Conservation (phyloP, 2,113 vertebrate species). For the Opisthocomus hoazin region DNA sequence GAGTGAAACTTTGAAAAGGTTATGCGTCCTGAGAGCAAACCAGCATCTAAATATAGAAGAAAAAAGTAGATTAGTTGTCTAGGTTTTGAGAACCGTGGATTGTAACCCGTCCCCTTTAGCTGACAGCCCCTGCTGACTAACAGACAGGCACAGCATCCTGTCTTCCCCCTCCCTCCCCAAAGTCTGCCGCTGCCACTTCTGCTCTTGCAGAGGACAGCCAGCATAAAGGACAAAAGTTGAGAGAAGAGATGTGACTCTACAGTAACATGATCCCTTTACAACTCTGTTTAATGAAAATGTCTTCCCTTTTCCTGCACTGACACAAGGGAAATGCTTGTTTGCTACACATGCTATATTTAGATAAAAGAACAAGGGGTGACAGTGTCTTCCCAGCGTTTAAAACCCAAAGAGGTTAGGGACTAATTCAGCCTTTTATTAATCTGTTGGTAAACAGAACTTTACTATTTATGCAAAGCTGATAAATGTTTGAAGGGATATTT, state of each 20-base stretch:
- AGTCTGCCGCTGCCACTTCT: background rate
- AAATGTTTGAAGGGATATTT: background rate
- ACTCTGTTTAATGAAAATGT: constrained; percentile 45
- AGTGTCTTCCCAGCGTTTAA: background rate
- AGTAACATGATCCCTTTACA: background rate
- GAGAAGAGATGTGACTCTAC: background rate
- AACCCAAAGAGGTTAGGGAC: background rate
- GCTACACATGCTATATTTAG: background rate
- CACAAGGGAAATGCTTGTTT: constrained; percentile 43
- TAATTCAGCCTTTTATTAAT: constrained; percentile 18
- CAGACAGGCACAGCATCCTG: background rate
- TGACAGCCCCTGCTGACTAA: constrained; percentile 1
- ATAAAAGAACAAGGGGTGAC: background rate
- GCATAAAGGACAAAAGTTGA: background rate
- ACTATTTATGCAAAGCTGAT: background rate
- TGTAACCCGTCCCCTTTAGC: background rate
- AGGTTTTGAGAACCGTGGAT: background rate
- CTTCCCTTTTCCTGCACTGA: background rate
- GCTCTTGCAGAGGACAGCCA: background rate
- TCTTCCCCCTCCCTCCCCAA: background rate
- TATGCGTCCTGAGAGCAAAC: background rate
- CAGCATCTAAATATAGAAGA: constrained; percentile 2
- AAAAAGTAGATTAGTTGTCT: background rate
- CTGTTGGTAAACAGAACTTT: background rate
- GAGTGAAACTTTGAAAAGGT: constrained; percentile 28